Conservation (phyloP, 2,888 invertebrate genomes). For the Xanthorhoe designata region DNA sequence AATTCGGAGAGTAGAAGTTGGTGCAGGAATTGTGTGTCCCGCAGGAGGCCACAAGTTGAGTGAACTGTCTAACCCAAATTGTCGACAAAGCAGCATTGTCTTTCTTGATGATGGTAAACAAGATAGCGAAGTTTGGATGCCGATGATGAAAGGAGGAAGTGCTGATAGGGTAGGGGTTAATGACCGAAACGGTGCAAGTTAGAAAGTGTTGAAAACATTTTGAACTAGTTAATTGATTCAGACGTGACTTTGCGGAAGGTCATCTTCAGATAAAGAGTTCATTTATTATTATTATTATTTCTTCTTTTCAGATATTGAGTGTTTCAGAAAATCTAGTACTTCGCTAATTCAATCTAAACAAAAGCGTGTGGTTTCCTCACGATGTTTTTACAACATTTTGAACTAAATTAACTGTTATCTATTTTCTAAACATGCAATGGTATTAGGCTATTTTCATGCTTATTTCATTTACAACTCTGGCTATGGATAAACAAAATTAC, state of each 20-base stretch:
- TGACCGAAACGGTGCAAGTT: conserved; percentile 23
- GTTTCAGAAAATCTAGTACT: too few species aligned
- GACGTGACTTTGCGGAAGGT: too few species aligned
- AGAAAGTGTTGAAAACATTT: conserved; percentile 1
- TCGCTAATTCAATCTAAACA: too few species aligned
- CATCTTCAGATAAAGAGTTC: too few species aligned
- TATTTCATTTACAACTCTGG: too few species aligned
- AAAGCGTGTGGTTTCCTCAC: too few species aligned
- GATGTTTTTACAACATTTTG: background rate
- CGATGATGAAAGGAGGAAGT: conserved; percentile 47
- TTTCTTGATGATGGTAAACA: conserved; percentile 68
- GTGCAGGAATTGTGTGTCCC: conserved; percentile 71
- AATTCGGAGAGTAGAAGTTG: conserved; percentile 48
- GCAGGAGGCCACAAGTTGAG: conserved; percentile 77
- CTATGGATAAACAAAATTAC: background rate
- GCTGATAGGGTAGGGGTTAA: conserved; percentile 38
- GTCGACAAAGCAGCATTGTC: conserved; percentile 76
- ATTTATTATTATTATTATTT: too few species aligned
- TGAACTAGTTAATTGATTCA: too few species aligned
- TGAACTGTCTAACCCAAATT: conserved; percentile 82
- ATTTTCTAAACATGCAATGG: too few species aligned
- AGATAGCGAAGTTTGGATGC: conserved; percentile 53
- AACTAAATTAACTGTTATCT: too few species aligned
- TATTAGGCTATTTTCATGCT: too few species aligned
- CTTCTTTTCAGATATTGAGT: too few species aligned